A percentile compares a stretch with the other conserved stretches of the same genome.
phyloP scores from a whole-genome alignment of 2,888 invertebrate genomes.

The Automeris io region DNA sequence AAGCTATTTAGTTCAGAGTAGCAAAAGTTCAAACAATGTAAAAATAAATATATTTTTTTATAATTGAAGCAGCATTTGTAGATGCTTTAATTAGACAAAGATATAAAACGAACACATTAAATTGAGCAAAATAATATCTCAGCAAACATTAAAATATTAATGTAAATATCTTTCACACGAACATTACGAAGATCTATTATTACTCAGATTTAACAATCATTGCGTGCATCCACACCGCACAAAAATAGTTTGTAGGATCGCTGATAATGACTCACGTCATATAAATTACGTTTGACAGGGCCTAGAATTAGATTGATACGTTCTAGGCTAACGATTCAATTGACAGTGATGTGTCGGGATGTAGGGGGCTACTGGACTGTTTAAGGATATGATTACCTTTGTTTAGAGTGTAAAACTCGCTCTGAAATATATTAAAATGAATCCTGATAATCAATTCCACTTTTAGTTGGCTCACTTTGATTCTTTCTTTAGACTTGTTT shows the following conservation, averaged over 20 bases:
- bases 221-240: not conserved
- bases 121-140: conserved; percentile 1
- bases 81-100: not conserved
- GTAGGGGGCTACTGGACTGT: conserved; percentile 65
- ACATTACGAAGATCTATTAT: conserved; percentile 14
- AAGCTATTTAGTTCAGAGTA: too few species aligned
- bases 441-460: too few species aligned
- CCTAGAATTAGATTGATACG: conserved; percentile 59
- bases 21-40: not conserved
- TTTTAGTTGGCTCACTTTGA: too few species aligned
- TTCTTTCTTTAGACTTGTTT: too few species aligned
- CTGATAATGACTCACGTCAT: conserved; percentile 17
- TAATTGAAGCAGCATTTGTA: too few species aligned
- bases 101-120: not conserved
- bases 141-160: conserved; percentile 16
- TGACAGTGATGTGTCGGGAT: conserved; percentile 62
- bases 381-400: conserved; percentile 30
- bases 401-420: too few species aligned
- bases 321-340: conserved; percentile 63
- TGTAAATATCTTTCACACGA: conserved; percentile 15
- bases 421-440: too few species aligned
- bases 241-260: conserved; percentile 6
- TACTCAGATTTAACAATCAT: conserved; percentile 14
- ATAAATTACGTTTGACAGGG: conserved; percentile 66
- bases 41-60: too few species aligned